These are phyloP conservation scores for Calliopsis andreniformis DNA, from an alignment of 1,140 invertebrate species.

Conservation along the genomic window DNA sequence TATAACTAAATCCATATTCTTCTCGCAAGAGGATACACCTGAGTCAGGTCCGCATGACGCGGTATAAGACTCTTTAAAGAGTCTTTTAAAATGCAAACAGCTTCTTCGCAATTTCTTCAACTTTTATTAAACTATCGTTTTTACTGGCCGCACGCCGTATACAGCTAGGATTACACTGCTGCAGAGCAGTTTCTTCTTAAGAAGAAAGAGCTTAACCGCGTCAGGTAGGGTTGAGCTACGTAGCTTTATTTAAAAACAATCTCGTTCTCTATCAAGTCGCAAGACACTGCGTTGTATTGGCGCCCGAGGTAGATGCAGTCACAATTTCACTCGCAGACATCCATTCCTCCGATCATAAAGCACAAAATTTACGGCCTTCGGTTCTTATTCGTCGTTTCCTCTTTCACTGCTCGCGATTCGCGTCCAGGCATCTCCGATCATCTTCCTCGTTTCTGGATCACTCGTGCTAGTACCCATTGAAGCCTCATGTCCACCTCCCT, in stretches of 20 bases:
- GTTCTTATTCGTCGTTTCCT: no score
- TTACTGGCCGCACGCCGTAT: background rate
- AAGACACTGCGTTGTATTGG: conserved; percentile 12
- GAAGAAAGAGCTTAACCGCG: background rate
- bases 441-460: conserved; percentile 26
- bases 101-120: conserved; percentile 35
- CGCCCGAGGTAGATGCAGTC: no score
- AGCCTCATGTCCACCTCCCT: background rate
- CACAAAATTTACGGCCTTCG: no score
- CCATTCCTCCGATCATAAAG: no score
- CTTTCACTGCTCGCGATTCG: conserved; percentile 20
- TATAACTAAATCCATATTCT: conserved; percentile 6
- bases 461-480: conserved; percentile 22
- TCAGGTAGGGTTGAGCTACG: background rate
- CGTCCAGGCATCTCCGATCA: conserved; percentile 3
- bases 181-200: background rate
- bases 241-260: conserved; percentile 38
- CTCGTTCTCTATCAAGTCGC: conserved; percentile 18
- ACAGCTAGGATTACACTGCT: conserved; percentile 16
- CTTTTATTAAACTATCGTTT: conserved; percentile 46
- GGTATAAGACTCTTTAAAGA: background rate
- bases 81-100: conserved; percentile 45
- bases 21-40: background rate
- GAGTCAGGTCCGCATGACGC: background rate
- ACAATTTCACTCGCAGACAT: no score